phyloP scores from a whole-genome alignment of 2,113 vertebrate species.

The Sclerurus mexicanus region DNA sequence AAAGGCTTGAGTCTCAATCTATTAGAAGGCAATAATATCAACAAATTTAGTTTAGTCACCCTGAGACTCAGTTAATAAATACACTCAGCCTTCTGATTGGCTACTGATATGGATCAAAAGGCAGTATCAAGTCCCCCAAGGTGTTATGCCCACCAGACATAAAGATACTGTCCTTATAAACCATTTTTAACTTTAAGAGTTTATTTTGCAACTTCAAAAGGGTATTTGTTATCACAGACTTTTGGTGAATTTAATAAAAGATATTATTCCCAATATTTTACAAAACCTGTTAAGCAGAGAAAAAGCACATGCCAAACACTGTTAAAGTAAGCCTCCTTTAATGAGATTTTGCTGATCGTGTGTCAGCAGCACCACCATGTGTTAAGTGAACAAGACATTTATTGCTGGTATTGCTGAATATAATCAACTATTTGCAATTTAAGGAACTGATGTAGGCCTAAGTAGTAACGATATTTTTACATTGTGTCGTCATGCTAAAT shows the following conservation, averaged over 20 bases:
- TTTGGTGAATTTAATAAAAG: not conserved
- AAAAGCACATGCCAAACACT: not conserved
- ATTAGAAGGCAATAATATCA: not conserved
- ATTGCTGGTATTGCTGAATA: not conserved
- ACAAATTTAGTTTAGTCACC: not conserved
- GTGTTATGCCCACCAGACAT: not conserved
- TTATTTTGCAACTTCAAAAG: not conserved
- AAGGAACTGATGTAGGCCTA: not conserved
- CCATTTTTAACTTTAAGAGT: not conserved
- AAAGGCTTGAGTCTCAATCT: not conserved
- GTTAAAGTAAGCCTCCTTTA: not conserved
- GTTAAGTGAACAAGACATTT: not conserved
- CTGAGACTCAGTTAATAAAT: not conserved
- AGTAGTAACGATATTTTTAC: not conserved
- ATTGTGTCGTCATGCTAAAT: not conserved
- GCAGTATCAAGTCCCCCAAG: not conserved
- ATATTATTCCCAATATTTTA: not conserved
- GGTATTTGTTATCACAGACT: not conserved
- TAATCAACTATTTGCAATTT: not conserved
- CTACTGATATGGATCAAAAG: not conserved
- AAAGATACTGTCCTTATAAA: not conserved
- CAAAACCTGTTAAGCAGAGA: not conserved
- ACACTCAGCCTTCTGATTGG: not conserved
- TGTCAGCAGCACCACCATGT: constrained; percentile 39
- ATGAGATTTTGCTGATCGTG: not conserved